phyloP scores from a whole-genome alignment of 2,888 invertebrate genomes.

The Pandemis heparana region DNA sequence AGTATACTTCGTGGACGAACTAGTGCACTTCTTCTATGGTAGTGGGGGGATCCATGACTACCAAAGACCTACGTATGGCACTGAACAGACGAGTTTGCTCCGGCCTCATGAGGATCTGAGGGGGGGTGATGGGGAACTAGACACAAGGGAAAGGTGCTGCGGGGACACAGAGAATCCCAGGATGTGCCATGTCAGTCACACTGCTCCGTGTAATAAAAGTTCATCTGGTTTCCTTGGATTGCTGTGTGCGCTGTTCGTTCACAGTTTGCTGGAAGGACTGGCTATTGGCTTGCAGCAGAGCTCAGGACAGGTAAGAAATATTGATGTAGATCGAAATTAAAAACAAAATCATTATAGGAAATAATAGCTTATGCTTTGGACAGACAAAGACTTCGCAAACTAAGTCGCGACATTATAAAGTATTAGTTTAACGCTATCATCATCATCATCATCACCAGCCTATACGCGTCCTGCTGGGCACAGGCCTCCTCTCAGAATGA shows the following conservation, averaged over 20 bases:
- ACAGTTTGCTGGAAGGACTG: slow-evolving; percentile 92
- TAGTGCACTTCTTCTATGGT: slow-evolving; percentile 88
- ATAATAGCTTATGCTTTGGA: no score
- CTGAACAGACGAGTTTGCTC: slow-evolving; percentile 66
- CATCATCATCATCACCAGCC: no score
- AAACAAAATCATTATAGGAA: no score
- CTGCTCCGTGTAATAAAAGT: slow-evolving; percentile 87
- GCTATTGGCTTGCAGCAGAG: slow-evolving; percentile 92
- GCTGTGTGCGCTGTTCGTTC: slow-evolving; percentile 90
- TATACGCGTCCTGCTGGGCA: no score
- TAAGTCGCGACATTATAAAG: no score
- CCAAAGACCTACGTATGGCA: slow-evolving; percentile 54
- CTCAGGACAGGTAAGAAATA: slow-evolving; percentile 83
- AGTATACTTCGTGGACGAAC: slow-evolving; percentile 90
- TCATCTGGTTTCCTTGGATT: slow-evolving; percentile 88
- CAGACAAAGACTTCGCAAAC: no score
- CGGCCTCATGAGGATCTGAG: slow-evolving; percentile 42
- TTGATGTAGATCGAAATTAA: not conserved
- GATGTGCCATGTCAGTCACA: slow-evolving; percentile 88
- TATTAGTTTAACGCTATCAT: no score
- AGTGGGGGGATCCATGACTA: slow-evolving; percentile 49
- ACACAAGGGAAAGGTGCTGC: slow-evolving; percentile 58
- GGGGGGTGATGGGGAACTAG: slow-evolving; percentile 64
- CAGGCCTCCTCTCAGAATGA: no score
- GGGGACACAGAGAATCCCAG: slow-evolving; percentile 71